Evolutionary conservation across 2,888 invertebrate species (phyloP).

Genomic region (Empis stercorea): DNA sequence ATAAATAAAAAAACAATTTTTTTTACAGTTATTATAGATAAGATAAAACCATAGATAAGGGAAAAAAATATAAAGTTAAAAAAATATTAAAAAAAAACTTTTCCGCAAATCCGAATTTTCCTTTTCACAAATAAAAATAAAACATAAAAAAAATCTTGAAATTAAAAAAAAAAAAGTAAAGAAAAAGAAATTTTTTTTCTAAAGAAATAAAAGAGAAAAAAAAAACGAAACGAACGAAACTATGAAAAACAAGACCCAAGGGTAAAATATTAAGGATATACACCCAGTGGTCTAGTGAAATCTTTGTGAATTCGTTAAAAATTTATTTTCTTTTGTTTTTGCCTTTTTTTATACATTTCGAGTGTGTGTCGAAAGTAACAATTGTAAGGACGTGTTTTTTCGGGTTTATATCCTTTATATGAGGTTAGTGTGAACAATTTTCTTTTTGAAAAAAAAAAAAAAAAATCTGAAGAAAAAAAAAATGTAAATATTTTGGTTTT

Average conservation of each 20-base stretch:
- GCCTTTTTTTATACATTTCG: neutral
- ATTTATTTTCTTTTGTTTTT: neutral
- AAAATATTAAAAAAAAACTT: too few species aligned
- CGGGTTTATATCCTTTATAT: neutral
- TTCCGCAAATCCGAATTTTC: too few species aligned
- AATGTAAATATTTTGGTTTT: too few species aligned
- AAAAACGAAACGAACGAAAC: neutral
- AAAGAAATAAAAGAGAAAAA: neutral
- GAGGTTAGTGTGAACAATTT: neutral
- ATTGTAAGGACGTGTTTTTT: neutral
- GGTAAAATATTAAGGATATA: neutral
- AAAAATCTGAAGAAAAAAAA: too few species aligned
- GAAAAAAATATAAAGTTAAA: too few species aligned
- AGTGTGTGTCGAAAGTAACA: neutral
- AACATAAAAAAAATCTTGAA: neutral
- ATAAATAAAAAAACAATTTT: too few species aligned
- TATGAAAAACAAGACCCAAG: neutral
- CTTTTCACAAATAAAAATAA: neutral
- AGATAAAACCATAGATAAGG: too few species aligned
- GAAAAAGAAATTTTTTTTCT: neutral
- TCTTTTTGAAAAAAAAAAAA: too few species aligned
- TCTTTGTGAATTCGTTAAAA: neutral
- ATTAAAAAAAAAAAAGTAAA: neutral
- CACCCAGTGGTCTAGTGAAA: neutral
- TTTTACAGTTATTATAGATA: too few species aligned